Conservation (phyloP, 2,888 invertebrate genomes). For the Cyrtodaria siliqua region DNA sequence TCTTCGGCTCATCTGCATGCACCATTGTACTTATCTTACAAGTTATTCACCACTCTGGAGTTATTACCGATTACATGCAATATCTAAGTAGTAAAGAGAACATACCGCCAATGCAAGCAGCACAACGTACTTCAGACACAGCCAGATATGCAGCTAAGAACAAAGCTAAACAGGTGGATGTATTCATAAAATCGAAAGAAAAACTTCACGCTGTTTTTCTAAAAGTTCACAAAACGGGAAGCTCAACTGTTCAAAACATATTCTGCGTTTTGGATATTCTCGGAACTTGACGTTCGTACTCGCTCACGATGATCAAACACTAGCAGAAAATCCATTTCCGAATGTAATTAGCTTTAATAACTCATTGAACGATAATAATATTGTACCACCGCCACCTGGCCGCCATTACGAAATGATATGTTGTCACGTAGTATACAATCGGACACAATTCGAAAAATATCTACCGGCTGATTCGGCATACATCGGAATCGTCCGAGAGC, state of each 20-base stretch:
- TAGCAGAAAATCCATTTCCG: conserved; percentile 27
- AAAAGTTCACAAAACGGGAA: conserved; percentile 69
- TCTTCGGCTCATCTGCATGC: too few species aligned
- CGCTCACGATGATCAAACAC: conserved; percentile 35
- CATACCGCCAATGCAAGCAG: too few species aligned
- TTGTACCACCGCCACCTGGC: conserved; percentile 59
- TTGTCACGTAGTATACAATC: conserved; percentile 66
- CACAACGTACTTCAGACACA: too few species aligned
- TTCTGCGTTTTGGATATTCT: conserved; percentile 59
- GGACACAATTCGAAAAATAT: conserved; percentile 47
- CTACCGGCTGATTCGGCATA: conserved; percentile 62
- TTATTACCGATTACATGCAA: too few species aligned
- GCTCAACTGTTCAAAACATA: conserved; percentile 65
- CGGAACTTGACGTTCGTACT: conserved; percentile 62
- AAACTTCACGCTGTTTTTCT: conserved; percentile 61
- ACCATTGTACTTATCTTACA: too few species aligned
- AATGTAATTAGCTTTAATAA: conserved; percentile 58
- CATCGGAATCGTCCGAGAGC: conserved; percentile 67
- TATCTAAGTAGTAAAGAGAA: too few species aligned
- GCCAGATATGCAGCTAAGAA: too few species aligned
- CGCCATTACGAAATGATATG: conserved; percentile 63
- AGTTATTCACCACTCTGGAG: too few species aligned
- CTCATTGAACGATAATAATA: conserved; percentile 25
- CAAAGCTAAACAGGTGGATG: too few species aligned
- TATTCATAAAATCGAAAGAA: conserved; percentile 32